Conservation (phyloP, 2,113 vertebrate genomes). For the Dicentrarchus labrax region DNA sequence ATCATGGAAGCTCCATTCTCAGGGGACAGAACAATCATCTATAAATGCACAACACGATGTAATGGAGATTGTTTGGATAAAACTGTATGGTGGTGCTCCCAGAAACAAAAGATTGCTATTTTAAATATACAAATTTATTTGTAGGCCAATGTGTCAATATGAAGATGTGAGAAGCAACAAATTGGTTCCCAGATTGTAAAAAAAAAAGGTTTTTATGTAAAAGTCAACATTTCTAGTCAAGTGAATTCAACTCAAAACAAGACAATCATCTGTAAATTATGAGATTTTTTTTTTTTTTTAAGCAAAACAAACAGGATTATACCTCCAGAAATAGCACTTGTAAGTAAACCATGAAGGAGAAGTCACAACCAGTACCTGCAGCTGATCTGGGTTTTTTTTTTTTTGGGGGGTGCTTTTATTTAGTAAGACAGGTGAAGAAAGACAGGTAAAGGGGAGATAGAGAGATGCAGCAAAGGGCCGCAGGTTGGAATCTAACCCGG, state of each 20-base stretch:
- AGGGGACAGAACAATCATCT: not conserved
- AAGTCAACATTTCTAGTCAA: too few species aligned
- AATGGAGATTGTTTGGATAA: not conserved
- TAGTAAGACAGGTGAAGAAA: too few species aligned
- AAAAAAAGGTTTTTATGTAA: too few species aligned
- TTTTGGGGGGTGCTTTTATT: too few species aligned
- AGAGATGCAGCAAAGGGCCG: too few species aligned
- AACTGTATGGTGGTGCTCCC: too few species aligned
- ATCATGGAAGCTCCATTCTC: too few species aligned
- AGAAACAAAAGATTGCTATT: not conserved
- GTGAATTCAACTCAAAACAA: too few species aligned
- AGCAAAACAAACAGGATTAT: slow-evolving; percentile 1
- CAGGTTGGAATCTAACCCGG: too few species aligned
- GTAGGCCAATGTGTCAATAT: not conserved
- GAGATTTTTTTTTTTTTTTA: not conserved
- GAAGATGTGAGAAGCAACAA: not conserved
- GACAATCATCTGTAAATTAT: not conserved
- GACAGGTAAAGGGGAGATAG: too few species aligned
- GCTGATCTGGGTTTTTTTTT: too few species aligned
- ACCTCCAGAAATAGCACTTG: not conserved
- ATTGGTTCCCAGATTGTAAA: too few species aligned
- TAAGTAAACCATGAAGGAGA: slow-evolving; percentile 3
- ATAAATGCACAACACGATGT: not conserved
- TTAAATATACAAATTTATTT: not conserved
- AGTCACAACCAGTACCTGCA: slow-evolving; percentile 31